These are phyloP conservation scores for Drosophila melanogaster DNA, from an alignment of 1,140 invertebrate species.

Conservation along the genomic window DNA sequence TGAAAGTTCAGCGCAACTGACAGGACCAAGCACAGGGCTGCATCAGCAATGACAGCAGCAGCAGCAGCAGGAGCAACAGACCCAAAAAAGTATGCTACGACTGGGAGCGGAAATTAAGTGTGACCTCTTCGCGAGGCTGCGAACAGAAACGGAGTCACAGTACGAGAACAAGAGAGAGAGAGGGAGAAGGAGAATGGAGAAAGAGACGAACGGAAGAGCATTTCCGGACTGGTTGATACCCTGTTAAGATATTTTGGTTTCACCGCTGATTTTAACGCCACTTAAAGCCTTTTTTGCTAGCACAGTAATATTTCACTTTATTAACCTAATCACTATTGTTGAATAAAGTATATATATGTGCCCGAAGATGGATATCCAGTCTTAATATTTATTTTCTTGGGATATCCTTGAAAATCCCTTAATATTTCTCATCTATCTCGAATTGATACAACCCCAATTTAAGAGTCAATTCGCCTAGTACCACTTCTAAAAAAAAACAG, in stretches of 20 bases:
- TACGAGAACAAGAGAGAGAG: constrained; percentile 5
- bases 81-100: constrained; percentile 74
- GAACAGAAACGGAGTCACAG: constrained; percentile 40
- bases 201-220: neutral
- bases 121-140: constrained; percentile 74
- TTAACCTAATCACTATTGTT: no score
- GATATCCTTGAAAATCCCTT: no score
- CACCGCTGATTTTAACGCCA: no score
- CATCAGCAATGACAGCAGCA: constrained; percentile 72
- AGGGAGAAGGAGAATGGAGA: neutral
- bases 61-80: constrained; percentile 26
- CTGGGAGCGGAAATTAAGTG: constrained; percentile 80
- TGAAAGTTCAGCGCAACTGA: constrained; percentile 79
- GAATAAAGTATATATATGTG: no score
- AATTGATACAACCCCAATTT: neutral
- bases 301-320: no score
- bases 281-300: no score
- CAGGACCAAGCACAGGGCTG: constrained; percentile 58
- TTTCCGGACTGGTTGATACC: neutral
- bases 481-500: constrained; percentile 19
- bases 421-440: no score
- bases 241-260: no score
- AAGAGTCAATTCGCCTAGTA: neutral
- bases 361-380: no score
- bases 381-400: no score